phyloP scores from a whole-genome alignment of 2,113 vertebrate species.

The Albula glossodonta region DNA sequence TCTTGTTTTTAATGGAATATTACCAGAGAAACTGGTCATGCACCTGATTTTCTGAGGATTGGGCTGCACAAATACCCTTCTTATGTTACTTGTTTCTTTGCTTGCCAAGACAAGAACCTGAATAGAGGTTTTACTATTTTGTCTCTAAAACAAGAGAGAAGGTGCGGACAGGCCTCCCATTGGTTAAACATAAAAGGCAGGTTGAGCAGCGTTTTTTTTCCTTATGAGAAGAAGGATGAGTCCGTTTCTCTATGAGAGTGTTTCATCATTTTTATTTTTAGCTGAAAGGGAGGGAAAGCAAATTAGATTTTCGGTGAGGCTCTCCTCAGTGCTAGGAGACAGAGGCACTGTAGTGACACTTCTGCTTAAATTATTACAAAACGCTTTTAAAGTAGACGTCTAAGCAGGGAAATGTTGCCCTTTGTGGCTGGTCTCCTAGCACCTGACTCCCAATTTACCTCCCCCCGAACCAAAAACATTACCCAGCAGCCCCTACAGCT shows the following conservation, averaged over 20 bases:
- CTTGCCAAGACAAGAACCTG: not conserved
- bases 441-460: not conserved
- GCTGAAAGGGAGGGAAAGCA: not conserved
- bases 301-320: not conserved
- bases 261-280: constrained; percentile 18
- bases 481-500: not conserved
- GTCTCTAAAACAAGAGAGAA: not conserved
- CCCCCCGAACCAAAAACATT: not conserved
- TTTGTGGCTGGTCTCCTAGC: not conserved
- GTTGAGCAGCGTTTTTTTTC: not conserved
- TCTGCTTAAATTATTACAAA: not conserved
- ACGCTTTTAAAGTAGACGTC: not conserved
- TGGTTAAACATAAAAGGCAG: constrained; percentile 1
- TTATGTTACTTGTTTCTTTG: not conserved
- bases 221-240: not conserved
- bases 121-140: not conserved
- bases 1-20: not conserved
- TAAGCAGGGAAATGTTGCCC: not conserved
- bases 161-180: not conserved
- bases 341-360: not conserved
- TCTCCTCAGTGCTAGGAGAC: not conserved
- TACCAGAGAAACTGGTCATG: not conserved
- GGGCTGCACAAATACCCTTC: not conserved
- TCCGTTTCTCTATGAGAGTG: not conserved
- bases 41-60: too few relatives aligned